Conservation (phyloP, 1,140 invertebrate species). For the Contarinia nasturtii region DNA sequence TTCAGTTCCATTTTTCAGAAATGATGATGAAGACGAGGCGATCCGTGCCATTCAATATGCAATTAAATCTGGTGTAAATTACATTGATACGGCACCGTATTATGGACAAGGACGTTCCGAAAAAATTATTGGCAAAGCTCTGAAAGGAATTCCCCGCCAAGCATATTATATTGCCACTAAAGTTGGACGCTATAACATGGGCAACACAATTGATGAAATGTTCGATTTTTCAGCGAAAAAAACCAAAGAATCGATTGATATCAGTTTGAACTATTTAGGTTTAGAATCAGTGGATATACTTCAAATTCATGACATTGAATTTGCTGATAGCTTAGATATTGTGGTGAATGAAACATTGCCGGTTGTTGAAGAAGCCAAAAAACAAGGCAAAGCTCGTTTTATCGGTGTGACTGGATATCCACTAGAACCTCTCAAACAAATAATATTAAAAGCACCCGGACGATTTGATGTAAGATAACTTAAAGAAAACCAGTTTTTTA, state of each 20-base stretch:
- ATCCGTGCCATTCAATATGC: slow-evolving; percentile 47
- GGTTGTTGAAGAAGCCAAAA: slow-evolving; percentile 47
- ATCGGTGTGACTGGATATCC: slow-evolving; percentile 85
- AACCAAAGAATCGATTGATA: slow-evolving; percentile 53
- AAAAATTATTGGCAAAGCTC: slow-evolving; percentile 58
- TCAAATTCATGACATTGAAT: slow-evolving; percentile 83
- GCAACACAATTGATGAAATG: slow-evolving; percentile 41
- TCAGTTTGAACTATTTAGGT: slow-evolving; percentile 51
- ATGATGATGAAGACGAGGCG: slow-evolving; percentile 34
- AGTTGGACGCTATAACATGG: slow-evolving; percentile 59
- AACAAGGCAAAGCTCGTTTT: slow-evolving; percentile 55
- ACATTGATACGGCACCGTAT: slow-evolving; percentile 79
- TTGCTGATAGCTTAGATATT: slow-evolving; percentile 54
- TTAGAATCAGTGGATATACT: slow-evolving; percentile 77
- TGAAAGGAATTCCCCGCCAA: slow-evolving; percentile 55
- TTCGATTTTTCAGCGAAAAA: slow-evolving; percentile 73
- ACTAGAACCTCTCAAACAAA: slow-evolving; percentile 49
- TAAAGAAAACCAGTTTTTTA: not conserved
- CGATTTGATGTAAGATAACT: slow-evolving; percentile 14
- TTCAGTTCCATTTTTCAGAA: slow-evolving; percentile 2
- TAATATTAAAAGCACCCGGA: slow-evolving; percentile 33
- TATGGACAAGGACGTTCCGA: slow-evolving; percentile 79
- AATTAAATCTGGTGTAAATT: slow-evolving; percentile 68
- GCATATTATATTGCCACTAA: slow-evolving; percentile 88
- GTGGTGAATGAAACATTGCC: slow-evolving; percentile 76